Conservation (phyloP, 2,797 vertebrate genomes). For the Amniataba percoides region DNA sequence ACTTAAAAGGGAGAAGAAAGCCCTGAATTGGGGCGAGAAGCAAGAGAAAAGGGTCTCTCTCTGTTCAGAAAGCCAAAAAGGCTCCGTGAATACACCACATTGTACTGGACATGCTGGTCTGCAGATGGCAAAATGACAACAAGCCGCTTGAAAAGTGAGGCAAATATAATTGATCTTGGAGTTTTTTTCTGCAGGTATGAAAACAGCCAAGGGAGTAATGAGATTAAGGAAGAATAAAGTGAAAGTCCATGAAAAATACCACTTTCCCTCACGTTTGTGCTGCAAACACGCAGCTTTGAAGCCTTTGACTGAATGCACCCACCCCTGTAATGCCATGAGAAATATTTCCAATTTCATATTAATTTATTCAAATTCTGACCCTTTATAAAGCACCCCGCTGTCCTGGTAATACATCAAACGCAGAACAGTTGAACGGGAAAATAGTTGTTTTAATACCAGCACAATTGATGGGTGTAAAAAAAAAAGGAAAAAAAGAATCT, state of each 20-base stretch:
- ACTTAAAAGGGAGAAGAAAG: constrained; percentile 91
- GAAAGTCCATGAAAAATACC: constrained; percentile 74
- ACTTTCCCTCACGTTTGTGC: constrained; percentile 73
- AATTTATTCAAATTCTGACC: constrained; percentile 79
- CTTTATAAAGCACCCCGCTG: constrained; percentile 74
- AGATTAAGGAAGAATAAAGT: constrained; percentile 83
- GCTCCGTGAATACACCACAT: constrained; percentile 87
- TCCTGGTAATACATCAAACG: constrained; percentile 82
- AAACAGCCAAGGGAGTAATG: constrained; percentile 84
- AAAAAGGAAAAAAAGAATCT: constrained; percentile 6
- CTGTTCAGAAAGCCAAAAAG: constrained; percentile 84
- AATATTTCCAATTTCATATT: constrained; percentile 84
- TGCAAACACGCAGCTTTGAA: constrained; percentile 77
- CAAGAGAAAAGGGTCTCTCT: constrained; percentile 83
- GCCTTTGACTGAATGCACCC: constrained; percentile 58
- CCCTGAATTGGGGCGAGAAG: constrained; percentile 85
- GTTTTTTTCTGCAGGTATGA: constrained; percentile 84
- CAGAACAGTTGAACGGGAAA: constrained; percentile 68
- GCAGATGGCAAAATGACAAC: constrained; percentile 93
- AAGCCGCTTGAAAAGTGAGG: constrained; percentile 86
- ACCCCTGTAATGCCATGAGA: constrained; percentile 73
- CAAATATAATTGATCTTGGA: constrained; percentile 86
- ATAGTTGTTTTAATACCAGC: constrained; percentile 75
- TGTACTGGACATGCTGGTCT: constrained; percentile 89
- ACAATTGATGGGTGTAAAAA: constrained; percentile 67